Evolutionary conservation across 2,797 vertebrate species (phyloP), one percentile per base, ranked within the genome.

Genomic region (Dryobates pubescens): DNA sequence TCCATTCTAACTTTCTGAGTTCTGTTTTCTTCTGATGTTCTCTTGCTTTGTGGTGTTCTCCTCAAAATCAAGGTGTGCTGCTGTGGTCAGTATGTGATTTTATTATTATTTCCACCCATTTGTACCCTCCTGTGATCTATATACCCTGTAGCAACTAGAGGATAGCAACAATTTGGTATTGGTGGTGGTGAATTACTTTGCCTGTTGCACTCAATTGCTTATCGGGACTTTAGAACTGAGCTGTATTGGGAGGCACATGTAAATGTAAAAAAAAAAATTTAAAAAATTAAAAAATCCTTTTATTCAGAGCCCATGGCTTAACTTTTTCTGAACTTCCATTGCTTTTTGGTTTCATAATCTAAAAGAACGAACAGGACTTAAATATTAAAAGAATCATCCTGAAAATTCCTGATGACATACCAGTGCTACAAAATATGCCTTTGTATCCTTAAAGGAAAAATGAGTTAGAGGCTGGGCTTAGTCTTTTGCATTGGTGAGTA

Each of bases 1-100:
- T 90, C 73, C 0, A 0, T 81, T 92, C 18, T 51, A 3, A 3
- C 22, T 78, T 78, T 85, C 36, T 32, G 30, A 29, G 38, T 18
- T 83, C 88, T 72, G n/a, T 89, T 92, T 91, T 84, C 63, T 88
- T 91, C 12, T 38, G 9, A 10, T 77, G 47, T 77, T 93, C 45
- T 86, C 18, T 57, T 95, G 32, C 22, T 86, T 67, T 79, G 71
- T 86, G 64, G 38, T 78, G 18, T 38, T 86, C 30, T 34, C 20
- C n/a, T 84, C 57, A 90, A 83, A 89, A 73, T 71, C 29, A 75
- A 72, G 30, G 26, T 53, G 13, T 67, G 36, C 63, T 54, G 24
- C 74, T 76, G 56, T 63, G 63, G 51, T 85, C 86, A 75, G 27
- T 4, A 3, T 75, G 47, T 73, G 36, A 20, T 68, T 45, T 41